Evolutionary conservation across 2,888 invertebrate genomes (phyloP).

Genomic region (Ceratothoa steindachneri): DNA sequence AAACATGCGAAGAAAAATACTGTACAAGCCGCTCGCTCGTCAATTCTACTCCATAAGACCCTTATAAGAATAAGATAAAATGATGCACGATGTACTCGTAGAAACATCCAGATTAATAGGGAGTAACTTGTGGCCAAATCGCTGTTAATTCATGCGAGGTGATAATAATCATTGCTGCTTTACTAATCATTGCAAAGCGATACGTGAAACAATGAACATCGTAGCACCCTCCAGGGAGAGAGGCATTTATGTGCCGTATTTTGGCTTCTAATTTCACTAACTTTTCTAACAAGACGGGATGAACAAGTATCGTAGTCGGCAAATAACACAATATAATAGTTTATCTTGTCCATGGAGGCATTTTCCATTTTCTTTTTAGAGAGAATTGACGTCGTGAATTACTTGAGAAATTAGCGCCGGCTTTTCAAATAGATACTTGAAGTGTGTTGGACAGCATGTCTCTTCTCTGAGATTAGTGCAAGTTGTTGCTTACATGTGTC

Average conservation of each 20-base stretch:
- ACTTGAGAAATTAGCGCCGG: background rate
- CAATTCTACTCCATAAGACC: too few species aligned
- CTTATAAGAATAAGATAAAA: too few species aligned
- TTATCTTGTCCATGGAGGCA: background rate
- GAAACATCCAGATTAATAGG: too few species aligned
- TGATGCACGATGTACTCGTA: too few species aligned
- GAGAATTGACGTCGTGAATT: background rate
- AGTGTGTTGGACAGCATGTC: background rate
- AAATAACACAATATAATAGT: background rate
- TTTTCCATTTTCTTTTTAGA: background rate
- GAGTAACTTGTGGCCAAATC: too few species aligned
- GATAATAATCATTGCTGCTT: too few species aligned
- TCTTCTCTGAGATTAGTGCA: background rate
- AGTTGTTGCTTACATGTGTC: background rate
- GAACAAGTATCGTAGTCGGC: background rate
- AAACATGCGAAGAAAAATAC: too few species aligned
- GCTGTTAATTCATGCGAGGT: too few species aligned
- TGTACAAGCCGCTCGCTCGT: too few species aligned
- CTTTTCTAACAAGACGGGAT: background rate
- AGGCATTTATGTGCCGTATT: background rate
- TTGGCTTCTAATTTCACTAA: background rate
- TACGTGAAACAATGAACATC: too few species aligned
- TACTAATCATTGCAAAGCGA: too few species aligned
- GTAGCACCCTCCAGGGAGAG: too few species aligned
- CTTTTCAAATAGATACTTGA: background rate